Percentiles rank a stretch among this genome's conserved stretches.
Evolutionary conservation across 53 echinoderm and acorn worm species (phyloP).

Genomic region (Holothuria leucospilota): DNA sequence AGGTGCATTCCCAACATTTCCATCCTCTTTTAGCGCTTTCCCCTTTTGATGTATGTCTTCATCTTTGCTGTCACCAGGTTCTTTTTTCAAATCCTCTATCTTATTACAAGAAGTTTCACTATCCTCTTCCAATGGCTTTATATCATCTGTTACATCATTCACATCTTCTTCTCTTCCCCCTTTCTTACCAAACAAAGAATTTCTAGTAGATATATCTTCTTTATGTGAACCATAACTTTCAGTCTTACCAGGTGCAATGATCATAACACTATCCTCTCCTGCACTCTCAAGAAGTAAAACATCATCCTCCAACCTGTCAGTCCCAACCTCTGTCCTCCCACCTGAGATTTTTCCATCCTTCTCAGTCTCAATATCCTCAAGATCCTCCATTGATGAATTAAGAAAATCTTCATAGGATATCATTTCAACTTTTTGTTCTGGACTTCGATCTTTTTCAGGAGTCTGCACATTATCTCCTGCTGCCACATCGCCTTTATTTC

Average conservation of each 20-base stretch:
- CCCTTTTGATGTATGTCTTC: not conserved
- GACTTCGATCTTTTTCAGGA: not conserved
- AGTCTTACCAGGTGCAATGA: slow-evolving; percentile 15
- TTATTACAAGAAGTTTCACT: not conserved
- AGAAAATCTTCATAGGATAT: slow-evolving; percentile 80
- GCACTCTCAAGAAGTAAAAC: slow-evolving; percentile 12
- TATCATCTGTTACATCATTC: not conserved
- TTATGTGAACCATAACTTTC: too few species aligned
- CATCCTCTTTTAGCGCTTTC: not conserved
- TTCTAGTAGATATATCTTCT: too few species aligned
- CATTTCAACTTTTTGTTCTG: slow-evolving; percentile 32
- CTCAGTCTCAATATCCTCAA: slow-evolving; percentile 13
- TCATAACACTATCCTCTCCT: slow-evolving; percentile 2
- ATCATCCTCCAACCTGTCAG: not conserved
- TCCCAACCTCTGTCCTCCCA: not conserved
- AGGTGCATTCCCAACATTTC: not conserved
- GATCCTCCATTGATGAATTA: slow-evolving; percentile 54
- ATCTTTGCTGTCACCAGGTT: not conserved
- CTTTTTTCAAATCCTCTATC: not conserved
- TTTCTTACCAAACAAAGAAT: too few species aligned
- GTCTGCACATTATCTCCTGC: too few species aligned
- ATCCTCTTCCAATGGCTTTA: not conserved
- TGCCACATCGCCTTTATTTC: too few species aligned
- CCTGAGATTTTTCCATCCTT: not conserved
- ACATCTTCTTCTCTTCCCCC: too few species aligned